Base-by-base conservation (phyloP, 2,113 vertebrate genomes). In the Chlamydotis undulata region DNA sequence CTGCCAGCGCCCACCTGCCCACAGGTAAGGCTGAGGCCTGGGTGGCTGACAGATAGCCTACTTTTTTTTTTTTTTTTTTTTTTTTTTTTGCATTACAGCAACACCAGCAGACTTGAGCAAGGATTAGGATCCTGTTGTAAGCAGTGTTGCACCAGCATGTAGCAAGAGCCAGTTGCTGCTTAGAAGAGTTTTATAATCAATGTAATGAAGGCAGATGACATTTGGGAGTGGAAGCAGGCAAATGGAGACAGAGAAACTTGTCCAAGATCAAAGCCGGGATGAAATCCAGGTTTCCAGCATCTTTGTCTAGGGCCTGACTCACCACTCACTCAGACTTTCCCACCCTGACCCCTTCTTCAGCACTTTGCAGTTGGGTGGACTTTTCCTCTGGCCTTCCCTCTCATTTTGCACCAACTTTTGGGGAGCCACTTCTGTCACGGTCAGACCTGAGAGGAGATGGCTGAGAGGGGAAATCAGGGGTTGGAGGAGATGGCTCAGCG, bases 31-130 rank as follows among this genome's bases (percentile, higher is more conserved):
- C 95, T 89, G 50, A 79, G 77, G 74, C 71, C 35, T 33, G 47
- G 5, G 19, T 83, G 83, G 43, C 81, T 94, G 90, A 83, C 89
- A 96, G 85, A 94, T 3, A 84, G 53, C 83, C 80, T 74, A 18
- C 83, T 96, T 94, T 97, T 23, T 14, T 0, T 98, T 93, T 81
- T 88, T 93, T 96, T 91, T 71, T 41, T 95, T 37, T 39, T 37
- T 26, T 23, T 19, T 9, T 16, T 33, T 15, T 35, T 14, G 7
- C 10, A 37, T 65, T 78, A 43, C 24, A 65, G 33, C 37, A 19
- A 11, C 0, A 0, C 52, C 47, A 67, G 65, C n/a, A 65, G 50
- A 41, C 25, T 76, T 65, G 25, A 90, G 50, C 0, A 3, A 77
- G 64, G 45, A 76, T 63, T 68, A 61, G 25, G 61, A 64, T 60